Conservation (phyloP, 2,113 vertebrate genomes). For the Takifugu bimaculatus region DNA sequence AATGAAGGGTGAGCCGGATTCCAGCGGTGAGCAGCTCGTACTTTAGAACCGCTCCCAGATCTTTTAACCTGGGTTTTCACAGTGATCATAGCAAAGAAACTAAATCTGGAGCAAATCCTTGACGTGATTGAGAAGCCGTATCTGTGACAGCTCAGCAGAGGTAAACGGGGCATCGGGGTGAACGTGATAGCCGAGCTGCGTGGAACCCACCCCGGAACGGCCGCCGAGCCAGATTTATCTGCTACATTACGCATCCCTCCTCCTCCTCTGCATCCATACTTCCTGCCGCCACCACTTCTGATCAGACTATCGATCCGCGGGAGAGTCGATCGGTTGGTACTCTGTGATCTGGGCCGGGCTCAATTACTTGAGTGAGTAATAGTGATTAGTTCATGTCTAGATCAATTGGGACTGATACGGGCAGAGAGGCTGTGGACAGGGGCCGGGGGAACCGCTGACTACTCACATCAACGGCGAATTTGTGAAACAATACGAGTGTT, state of each 20-base stretch:
- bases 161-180: constrained; percentile 16
- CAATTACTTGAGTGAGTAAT: constrained; percentile 99
- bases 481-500: constrained; percentile 47
- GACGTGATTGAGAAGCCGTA: too few relatives aligned
- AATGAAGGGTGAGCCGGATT: too few relatives aligned
- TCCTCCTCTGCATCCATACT: constrained; percentile 74
- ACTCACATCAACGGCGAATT: constrained; percentile 52
- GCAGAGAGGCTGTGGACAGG: constrained; percentile 51
- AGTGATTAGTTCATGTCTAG: constrained; percentile 97
- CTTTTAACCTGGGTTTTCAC: too few relatives aligned
- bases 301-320: constrained; percentile 91
- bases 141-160: neutral
- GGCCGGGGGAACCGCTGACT: constrained; percentile 54
- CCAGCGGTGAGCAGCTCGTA: too few relatives aligned
- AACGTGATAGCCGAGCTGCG: too few relatives aligned
- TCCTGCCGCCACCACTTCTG: constrained; percentile 82
- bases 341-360: constrained; percentile 93
- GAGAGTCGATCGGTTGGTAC: constrained; percentile 89
- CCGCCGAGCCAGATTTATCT: constrained; percentile 65
- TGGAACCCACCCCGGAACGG: constrained; percentile 80
- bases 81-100: too few relatives aligned
- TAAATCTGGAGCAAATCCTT: too few relatives aligned
- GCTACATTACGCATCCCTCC: constrained; percentile 57
- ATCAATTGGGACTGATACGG: constrained; percentile 91
- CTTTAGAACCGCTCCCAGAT: too few relatives aligned